Evolutionary conservation across 2,113 vertebrate genomes (phyloP), one percentile per base, ranked within the genome.

Genomic region (Jaculus jaculus): DNA sequence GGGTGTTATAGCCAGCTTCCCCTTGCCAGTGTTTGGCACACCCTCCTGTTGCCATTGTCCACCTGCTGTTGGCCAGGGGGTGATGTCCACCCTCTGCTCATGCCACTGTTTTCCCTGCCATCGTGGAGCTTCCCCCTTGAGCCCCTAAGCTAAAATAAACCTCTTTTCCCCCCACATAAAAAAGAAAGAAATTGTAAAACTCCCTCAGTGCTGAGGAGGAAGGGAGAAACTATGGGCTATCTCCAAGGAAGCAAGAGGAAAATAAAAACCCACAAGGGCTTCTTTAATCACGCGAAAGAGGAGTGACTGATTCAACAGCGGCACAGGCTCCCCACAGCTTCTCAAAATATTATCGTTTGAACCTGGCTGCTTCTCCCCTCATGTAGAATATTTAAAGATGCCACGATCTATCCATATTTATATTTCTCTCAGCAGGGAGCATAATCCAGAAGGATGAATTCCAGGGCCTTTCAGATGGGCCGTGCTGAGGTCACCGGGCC

Each of bases 341-440:
- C 93, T 93, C 94, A 92, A 93, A 97, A 96, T 94, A 92, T 92
- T 91, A 91, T 91, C 94, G 68, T 94, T 74, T 91, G 93, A 81
- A 95, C 73, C 39, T 66, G 51, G 88, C 12, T 88, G 85, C 54
- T 96, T 69, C 79, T 91, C 12, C 85, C 42, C 37, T 83, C 88
- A 39, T 32, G 63, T 28, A 84, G 15, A 30, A 69, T 79, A 87
- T 82, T 96, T 88, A 86, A 94, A 95, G 90, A 92, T 5, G 42
- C 28, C 77, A 66, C 1, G 58, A 74, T 86, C 77, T 60, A 65
- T 89, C 83, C 92, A 68, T 79, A 95, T 95, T 96, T 87, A 82
- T 82, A 78, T 60, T 73, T 6, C 80, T 89, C 92, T 84, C 93
- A 72, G 87, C 34, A 47, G 92, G 95, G 69, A 78, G 82, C 39